Conservation (phyloP, 2,888 invertebrate species). For the Shargacucullia verbasci region DNA sequence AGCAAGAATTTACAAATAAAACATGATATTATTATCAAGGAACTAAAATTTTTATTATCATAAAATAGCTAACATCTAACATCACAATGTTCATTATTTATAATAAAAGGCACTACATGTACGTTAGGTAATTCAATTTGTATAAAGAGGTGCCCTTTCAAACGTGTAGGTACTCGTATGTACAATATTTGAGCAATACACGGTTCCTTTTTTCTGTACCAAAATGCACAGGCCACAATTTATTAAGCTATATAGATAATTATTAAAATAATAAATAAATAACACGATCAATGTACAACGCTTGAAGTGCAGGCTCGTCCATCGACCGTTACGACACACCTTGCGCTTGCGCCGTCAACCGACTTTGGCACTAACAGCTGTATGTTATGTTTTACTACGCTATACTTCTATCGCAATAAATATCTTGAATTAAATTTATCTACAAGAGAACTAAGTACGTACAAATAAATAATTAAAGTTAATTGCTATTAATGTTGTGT, state of each 20-base stretch:
- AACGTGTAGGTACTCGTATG: slow-evolving; percentile 36
- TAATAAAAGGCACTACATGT: slow-evolving; percentile 76
- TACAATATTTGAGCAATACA: slow-evolving; percentile 49
- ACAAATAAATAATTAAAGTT: slow-evolving; percentile 36
- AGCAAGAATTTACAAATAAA: too few relatives aligned
- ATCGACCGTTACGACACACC: slow-evolving; percentile 84
- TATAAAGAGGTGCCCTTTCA: slow-evolving; percentile 71
- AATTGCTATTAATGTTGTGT: slow-evolving; percentile 55
- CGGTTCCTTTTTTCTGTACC: slow-evolving; percentile 11
- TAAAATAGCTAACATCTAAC: slow-evolving; percentile 65
- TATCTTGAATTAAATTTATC: slow-evolving; percentile 61
- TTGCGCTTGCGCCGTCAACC: slow-evolving; percentile 79
- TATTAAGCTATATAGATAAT: slow-evolving; percentile 38
- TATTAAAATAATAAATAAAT: slow-evolving; percentile 36
- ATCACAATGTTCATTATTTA: slow-evolving; percentile 79
- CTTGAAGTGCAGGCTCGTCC: slow-evolving; percentile 61
- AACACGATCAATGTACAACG: slow-evolving; percentile 49
- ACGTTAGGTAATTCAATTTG: slow-evolving; percentile 62
- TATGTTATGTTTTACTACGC: slow-evolving; percentile 69
- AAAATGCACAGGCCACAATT: slow-evolving; percentile 9
- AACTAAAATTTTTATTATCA: slow-evolving; percentile 48
- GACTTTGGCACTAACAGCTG: slow-evolving; percentile 87
- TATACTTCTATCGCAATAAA: slow-evolving; percentile 69
- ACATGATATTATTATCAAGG: too few relatives aligned
- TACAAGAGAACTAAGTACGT: slow-evolving; percentile 45